Base-by-base conservation (phyloP, 2,797 vertebrate genomes). In the Hyperoplus immaculatus region DNA sequence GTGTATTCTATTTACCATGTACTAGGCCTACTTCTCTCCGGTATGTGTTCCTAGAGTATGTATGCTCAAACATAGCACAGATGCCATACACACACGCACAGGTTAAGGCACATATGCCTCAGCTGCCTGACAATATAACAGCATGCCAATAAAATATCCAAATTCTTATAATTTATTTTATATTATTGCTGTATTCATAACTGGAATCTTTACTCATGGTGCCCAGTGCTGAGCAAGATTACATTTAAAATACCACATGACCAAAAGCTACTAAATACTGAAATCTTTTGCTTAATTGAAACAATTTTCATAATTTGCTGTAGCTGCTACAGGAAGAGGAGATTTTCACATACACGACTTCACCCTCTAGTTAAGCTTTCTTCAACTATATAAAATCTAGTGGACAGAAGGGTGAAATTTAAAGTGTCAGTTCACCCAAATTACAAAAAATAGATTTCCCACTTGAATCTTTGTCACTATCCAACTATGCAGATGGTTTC, bases 31-130 rank as follows among this genome's bases (percentile, higher is more conserved):
- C 80, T 91, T 75, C 71, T 88, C 78, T 86, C 71, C 64, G 21
- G 70, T 79, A 77, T 88, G 80, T 85, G 68, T 86, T 87, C 82
- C 75, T 73, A 75, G 80, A 84, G 75, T 86, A 85, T 78, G 77
- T 82, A 88, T 82, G 73, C 86, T 87, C 83, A 83, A 86, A 87
- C 74, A 87, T 89, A 92, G 91, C 92, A 92, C 91, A 92, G 84
- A 77, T 82, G 73, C 83, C 73, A 80, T 64, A 78, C 74, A 81
- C 81, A 78, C 72, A 75, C 56, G 83, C 67, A 84, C 75, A 86
- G 73, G 70, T 79, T 75, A 61, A 82, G 78, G 75, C 80, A 82
- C 80, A 84, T 60, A 71, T 55, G 70, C 47, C 69, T 54, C 73
- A 70, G 64, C 62, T 84, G 78, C 83, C 80, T 76, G 72, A 72